These are phyloP conservation scores for Spialia ferax DNA, from an alignment of 2,888 invertebrate genomes.

Conservation along the genomic window DNA sequence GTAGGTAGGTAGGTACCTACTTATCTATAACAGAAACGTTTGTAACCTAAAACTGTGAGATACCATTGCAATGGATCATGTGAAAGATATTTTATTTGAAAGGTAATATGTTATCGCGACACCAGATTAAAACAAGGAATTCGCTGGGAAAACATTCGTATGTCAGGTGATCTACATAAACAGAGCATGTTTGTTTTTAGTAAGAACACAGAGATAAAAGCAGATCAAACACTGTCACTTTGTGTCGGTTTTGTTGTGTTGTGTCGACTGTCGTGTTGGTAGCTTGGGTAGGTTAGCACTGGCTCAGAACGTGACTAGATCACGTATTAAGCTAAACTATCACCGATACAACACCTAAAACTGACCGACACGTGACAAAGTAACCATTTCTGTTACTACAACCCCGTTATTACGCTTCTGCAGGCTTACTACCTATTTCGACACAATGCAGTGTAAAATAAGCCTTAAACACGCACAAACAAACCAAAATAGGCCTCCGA, in stretches of 20 bases:
- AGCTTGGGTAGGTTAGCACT: constrained; percentile 43
- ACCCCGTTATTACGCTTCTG: constrained; percentile 23
- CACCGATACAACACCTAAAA: constrained; percentile 52
- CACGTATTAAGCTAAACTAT: constrained; percentile 71
- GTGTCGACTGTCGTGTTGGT: constrained; percentile 22
- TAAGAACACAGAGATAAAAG: constrained; percentile 61
- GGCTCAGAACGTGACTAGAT: constrained; percentile 68
- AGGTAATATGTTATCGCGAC: constrained; percentile 64
- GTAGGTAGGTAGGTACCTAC: no score
- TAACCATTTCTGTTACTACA: constrained; percentile 32
- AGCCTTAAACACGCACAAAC: constrained; percentile 29
- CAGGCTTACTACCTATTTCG: constrained; percentile 29
- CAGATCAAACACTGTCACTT: constrained; percentile 56
- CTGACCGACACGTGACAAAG: constrained; percentile 57
- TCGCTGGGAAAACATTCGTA: constrained; percentile 78
- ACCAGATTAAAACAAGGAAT: constrained; percentile 74
- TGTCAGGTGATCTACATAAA: constrained; percentile 74
- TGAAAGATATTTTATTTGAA: constrained; percentile 62
- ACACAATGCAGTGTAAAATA: constrained; percentile 30
- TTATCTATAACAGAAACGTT: constrained; percentile 1
- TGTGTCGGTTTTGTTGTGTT: constrained; percentile 34
- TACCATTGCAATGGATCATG: constrained; percentile 52
- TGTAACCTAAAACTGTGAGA: constrained; percentile 21
- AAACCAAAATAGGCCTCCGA: constrained; percentile 17
- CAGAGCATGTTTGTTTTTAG: constrained; percentile 60